Percentiles rank a stretch among this genome's conserved stretches.
Evolutionary conservation across 2,888 invertebrate species (phyloP).

Genomic region (Synergus gifuensis): DNA sequence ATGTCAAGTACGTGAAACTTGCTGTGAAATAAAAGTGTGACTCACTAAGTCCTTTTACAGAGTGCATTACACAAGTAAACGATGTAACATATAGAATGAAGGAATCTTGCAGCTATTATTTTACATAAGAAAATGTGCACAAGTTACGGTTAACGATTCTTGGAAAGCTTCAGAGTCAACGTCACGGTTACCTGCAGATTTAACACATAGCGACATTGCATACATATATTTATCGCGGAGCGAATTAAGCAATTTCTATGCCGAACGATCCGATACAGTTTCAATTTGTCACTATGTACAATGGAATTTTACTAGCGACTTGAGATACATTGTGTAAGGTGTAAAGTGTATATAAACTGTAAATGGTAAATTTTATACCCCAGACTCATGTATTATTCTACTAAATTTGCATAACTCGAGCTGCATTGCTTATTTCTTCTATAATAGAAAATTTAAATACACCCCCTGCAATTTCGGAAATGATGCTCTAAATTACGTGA

Average conservation of each 20-base stretch:
- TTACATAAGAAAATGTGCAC: constrained; percentile 18
- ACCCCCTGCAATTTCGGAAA: constrained; percentile 28
- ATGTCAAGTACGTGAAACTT: constrained; percentile 27
- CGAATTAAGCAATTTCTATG: neutral
- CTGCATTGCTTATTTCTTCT: constrained; percentile 21
- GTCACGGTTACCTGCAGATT: constrained; percentile 5
- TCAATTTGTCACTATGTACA: neutral
- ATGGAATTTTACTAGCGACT: neutral
- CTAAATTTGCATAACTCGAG: constrained; percentile 30
- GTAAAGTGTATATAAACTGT: neutral
- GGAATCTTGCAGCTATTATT: neutral
- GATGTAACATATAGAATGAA: neutral
- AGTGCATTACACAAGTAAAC: constrained; percentile 15
- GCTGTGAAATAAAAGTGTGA: constrained; percentile 16
- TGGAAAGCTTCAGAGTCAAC: constrained; percentile 15
- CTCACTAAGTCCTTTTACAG: constrained; percentile 18
- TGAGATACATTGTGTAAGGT: neutral
- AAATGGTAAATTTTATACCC: neutral
- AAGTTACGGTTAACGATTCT: neutral
- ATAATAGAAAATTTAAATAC: neutral
- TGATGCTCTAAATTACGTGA: neutral
- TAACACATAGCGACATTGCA: constrained; percentile 1
- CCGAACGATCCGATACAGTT: neutral
- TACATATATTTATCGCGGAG: neutral
- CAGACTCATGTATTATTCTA: constrained; percentile 33